A percentile compares a stretch with the other conserved stretches of the same genome.
Evolutionary conservation across 2,113 vertebrate species (phyloP).

Genomic region (Indri indri): DNA sequence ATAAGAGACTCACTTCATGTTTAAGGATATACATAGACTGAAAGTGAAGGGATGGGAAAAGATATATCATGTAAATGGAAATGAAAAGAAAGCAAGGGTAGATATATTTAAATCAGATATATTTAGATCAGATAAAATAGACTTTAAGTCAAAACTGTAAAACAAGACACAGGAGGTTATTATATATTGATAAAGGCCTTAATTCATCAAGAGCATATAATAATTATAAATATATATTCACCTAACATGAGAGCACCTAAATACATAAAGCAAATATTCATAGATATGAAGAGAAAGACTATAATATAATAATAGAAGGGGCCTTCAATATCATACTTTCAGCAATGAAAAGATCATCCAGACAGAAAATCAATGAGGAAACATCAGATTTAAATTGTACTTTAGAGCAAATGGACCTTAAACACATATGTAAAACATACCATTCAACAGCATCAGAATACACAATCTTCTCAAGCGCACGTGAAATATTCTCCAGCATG

Average conservation of each 20-base stretch:
- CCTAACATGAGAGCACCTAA: background rate
- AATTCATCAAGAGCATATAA: background rate
- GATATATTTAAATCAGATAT: background rate
- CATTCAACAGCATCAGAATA: background rate
- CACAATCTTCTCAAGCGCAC: background rate
- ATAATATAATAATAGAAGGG: background rate
- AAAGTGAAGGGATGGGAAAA: background rate
- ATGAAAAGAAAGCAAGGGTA: background rate
- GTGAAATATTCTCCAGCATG: background rate
- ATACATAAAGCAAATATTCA: background rate
- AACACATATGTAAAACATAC: background rate
- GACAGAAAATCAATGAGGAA: background rate
- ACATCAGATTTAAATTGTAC: background rate
- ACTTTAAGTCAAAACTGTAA: background rate
- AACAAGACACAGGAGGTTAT: background rate
- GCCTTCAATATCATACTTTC: background rate
- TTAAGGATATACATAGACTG: background rate
- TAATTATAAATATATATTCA: background rate
- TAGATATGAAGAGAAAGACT: background rate
- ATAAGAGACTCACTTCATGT: background rate
- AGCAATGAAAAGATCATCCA: background rate
- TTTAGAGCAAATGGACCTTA: background rate
- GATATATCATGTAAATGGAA: background rate
- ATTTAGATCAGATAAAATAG: background rate
- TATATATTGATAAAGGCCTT: background rate